Percentiles rank a stretch among this genome's conserved stretches.
These are phyloP conservation scores for Trissoscelio sp. DNA, from an alignment of 2,888 invertebrate species.

Conservation along the genomic window DNA sequence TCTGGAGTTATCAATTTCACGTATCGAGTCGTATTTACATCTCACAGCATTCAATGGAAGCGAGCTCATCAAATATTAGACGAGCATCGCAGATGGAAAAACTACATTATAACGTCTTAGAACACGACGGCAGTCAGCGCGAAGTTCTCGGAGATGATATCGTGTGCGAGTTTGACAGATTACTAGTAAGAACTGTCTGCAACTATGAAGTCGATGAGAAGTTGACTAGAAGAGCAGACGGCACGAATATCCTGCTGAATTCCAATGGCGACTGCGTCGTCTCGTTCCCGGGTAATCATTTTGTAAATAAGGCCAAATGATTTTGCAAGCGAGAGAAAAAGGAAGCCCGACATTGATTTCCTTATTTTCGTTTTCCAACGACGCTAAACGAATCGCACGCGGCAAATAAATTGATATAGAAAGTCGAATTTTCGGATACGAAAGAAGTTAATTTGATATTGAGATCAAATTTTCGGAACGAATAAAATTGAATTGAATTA, in stretches of 20 bases:
- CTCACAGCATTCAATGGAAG: conserved; percentile 40
- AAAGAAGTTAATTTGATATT: conserved; percentile 15
- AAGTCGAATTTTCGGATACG: neutral
- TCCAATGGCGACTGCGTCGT: conserved; percentile 77
- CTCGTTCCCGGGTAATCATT: conserved; percentile 76
- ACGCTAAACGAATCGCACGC: neutral
- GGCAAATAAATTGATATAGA: conserved; percentile 1
- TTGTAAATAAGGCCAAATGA: conserved; percentile 29
- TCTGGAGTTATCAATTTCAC: conserved; percentile 24
- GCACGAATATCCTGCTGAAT: conserved; percentile 77
- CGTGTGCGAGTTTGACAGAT: conserved; percentile 77
- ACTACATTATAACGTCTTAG: conserved; percentile 74
- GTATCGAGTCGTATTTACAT: conserved; percentile 30
- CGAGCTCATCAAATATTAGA: conserved; percentile 52
- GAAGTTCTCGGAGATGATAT: conserved; percentile 76
- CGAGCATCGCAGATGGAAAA: conserved; percentile 69
- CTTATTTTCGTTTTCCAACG: neutral
- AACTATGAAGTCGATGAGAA: conserved; percentile 78
- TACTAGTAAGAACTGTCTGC: conserved; percentile 76
- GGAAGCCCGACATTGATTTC: neutral
- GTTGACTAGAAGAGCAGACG: conserved; percentile 78
- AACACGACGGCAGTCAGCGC: conserved; percentile 76
- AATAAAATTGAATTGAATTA: conserved; percentile 24
- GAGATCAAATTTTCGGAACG: conserved; percentile 11
- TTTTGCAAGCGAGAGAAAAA: conserved; percentile 15